Base-by-base conservation (phyloP, 2,113 vertebrate species). In the Spea bombifrons region DNA sequence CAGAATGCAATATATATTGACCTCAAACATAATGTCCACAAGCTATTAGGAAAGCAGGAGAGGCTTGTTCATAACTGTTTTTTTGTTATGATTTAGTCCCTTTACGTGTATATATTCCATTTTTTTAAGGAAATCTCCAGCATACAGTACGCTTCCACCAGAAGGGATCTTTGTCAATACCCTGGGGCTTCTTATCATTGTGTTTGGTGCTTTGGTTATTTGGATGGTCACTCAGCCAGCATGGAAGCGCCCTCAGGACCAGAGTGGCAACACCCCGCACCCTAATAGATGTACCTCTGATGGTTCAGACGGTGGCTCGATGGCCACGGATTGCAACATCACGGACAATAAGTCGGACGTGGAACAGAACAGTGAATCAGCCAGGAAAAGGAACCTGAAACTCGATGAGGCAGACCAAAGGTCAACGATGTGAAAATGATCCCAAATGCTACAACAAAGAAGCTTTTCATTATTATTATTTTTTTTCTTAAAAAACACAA, bases 231-330 rank as follows among this genome's bases (percentile, higher is more conserved):
- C 94, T 82, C 94, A 90, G 30, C 82, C 90, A 0, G 88, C 92
- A 1, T 99, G 97, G 97, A 97, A 96, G 84, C 95, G 97, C 15
- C 96, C 97, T 3, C 87, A 74, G 12, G 94, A 93, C 75, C 85
- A 90, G 66, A 82, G 66, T 3, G 48, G 85, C 43, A 83, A 84
- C 82, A 47, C 78, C 63, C 80, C 86, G 75, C 86, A 80, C 76
- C 83, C 86, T 78, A 79, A 73, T 0, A 86, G 81, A 46, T 86
- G 59, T 4, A 76, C 61, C 72, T 3, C 67, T 4, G 68, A 61
- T 13, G 55, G 43, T 30, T 30, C 30, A 30, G 50, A 10, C 16
- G 57, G 61, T 49, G 88, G 90, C 52, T 88, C 83, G 43, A 76
- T 50, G 30, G 55, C 10, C 55, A 75, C 16, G 78, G 91, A 88